Conservation (phyloP, 2,113 vertebrate genomes). For the Antechinus stuartii region DNA sequence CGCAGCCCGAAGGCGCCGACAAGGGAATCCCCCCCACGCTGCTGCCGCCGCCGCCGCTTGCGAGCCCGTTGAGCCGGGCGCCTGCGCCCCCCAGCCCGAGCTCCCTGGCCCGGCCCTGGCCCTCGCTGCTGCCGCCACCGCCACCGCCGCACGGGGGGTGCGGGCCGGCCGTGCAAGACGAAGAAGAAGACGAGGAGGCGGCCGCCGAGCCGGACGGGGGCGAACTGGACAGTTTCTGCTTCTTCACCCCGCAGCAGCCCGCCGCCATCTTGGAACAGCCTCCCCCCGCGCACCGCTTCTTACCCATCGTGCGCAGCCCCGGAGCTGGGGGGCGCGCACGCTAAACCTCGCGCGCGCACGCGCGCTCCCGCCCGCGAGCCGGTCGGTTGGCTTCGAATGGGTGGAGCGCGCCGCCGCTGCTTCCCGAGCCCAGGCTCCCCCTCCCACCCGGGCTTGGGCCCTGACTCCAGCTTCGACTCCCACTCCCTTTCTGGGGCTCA, state of each 20-base stretch:
- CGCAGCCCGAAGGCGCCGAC: slow-evolving; percentile 78
- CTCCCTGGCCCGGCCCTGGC: slow-evolving; percentile 87
- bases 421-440: not conserved
- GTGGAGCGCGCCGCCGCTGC: not conserved
- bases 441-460: not conserved
- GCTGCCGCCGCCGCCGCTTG: slow-evolving; percentile 82
- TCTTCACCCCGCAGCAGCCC: slow-evolving; percentile 99
- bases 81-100: slow-evolving; percentile 87
- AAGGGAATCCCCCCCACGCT: slow-evolving; percentile 74
- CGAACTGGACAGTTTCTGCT: slow-evolving; percentile 99
- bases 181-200: slow-evolving; percentile 77
- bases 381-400: not conserved
- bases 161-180: slow-evolving; percentile 76
- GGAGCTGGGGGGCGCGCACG: slow-evolving; percentile 78
- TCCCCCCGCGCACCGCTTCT: slow-evolving; percentile 97
- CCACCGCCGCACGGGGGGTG: slow-evolving; percentile 84
- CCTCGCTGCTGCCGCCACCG: slow-evolving; percentile 90
- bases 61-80: slow-evolving; percentile 88
- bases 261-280: slow-evolving; percentile 99
- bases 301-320: slow-evolving; percentile 91
- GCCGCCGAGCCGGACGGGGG: slow-evolving; percentile 92
- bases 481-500: too few species aligned
- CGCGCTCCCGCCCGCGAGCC: not conserved
- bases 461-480: not conserved
- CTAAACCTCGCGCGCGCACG: slow-evolving; percentile 58